Evolutionary conservation across 2,888 invertebrate species (phyloP).

Genomic region (Lutraria lutraria): DNA sequence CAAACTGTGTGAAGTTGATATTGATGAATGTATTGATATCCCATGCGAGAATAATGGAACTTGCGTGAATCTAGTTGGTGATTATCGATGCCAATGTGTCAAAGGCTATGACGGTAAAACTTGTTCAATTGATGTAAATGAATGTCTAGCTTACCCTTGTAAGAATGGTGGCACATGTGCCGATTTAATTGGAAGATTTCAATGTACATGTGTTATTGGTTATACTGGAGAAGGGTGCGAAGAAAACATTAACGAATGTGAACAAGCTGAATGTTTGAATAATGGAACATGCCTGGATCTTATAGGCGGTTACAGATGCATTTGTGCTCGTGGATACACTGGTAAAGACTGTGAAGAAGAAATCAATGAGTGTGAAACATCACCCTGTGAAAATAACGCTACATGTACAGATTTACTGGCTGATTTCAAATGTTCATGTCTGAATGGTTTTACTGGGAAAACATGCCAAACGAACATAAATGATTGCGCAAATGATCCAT

Average conservation of each 20-base stretch:
- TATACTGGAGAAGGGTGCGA: slow-evolving; percentile 68
- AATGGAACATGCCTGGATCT: slow-evolving; percentile 67
- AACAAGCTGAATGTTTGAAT: slow-evolving; percentile 64
- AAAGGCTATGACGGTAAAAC: slow-evolving; percentile 60
- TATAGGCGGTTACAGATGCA: slow-evolving; percentile 65
- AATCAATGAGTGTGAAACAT: background rate
- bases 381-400: background rate
- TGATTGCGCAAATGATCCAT: slow-evolving; percentile 55
- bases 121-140: slow-evolving; percentile 70
- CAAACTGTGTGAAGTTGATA: slow-evolving; percentile 58
- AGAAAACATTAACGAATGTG: slow-evolving; percentile 70
- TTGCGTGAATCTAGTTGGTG: slow-evolving; percentile 61
- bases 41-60: slow-evolving; percentile 70
- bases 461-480: slow-evolving; percentile 60
- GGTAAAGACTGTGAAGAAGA: slow-evolving; percentile 41
- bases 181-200: slow-evolving; percentile 60
- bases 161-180: slow-evolving; percentile 65
- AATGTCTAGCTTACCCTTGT: slow-evolving; percentile 70
- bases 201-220: slow-evolving; percentile 68
- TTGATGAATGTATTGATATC: slow-evolving; percentile 62
- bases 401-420: slow-evolving; percentile 60
- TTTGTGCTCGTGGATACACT: slow-evolving; percentile 63
- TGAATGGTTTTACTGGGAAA: slow-evolving; percentile 45
- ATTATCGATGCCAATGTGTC: slow-evolving; percentile 67
- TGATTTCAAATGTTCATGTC: slow-evolving; percentile 67